Percentiles rank a stretch among this genome's conserved stretches.
These are phyloP conservation scores for Catharus ustulatus DNA, from an alignment of 2,797 vertebrate species.

Conservation along the genomic window DNA sequence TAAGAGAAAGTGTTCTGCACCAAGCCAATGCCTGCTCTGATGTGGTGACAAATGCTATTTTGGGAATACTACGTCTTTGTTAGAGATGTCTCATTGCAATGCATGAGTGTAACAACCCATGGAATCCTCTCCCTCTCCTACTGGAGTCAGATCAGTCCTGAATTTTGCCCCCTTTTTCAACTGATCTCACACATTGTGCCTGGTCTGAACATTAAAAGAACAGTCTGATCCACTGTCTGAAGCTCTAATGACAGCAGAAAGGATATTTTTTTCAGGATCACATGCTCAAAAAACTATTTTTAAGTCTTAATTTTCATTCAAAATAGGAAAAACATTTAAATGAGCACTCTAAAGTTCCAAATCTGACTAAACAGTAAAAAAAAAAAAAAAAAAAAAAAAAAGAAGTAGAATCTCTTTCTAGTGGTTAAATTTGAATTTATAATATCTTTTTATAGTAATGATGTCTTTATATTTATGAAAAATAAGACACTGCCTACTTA, in stretches of 20 bases:
- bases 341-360: neutral
- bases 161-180: neutral
- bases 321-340: neutral
- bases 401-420: neutral
- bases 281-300: neutral
- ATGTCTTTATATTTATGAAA: neutral
- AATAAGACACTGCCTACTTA: neutral
- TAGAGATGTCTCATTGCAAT: neutral
- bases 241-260: neutral
- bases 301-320: neutral
- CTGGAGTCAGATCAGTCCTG: neutral
- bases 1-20: neutral
- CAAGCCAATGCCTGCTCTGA: neutral
- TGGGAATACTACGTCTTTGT: neutral
- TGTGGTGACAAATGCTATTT: neutral
- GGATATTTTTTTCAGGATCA: neutral
- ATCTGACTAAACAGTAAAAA: no score
- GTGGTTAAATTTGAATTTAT: neutral
- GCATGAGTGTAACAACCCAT: neutral
- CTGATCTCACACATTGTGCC: neutral
- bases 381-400: neutral
- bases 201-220: neutral
- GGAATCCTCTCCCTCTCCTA: neutral
- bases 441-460: neutral
- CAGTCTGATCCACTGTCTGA: neutral